Base-by-base conservation (phyloP, 2,888 invertebrate genomes). In the Phymatocera aterrima region DNA sequence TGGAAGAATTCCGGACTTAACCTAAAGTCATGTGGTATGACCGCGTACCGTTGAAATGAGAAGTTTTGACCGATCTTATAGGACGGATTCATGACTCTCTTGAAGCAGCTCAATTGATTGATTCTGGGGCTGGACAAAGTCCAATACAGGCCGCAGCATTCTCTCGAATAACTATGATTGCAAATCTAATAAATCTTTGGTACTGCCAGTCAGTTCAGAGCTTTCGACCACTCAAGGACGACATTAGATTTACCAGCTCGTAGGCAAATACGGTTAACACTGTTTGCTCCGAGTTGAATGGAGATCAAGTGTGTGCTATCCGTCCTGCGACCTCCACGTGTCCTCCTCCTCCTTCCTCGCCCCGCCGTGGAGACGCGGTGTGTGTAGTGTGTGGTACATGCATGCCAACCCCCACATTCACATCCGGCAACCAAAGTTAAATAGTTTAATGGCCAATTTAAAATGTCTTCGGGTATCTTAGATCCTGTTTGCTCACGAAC, bases 391-490 rank as follows among this genome's bases (percentile, higher is more conserved):
- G 54, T 34, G 37, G 21, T n/a, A 24, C 54, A 54, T 18, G 51
- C 51, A 15, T 51, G 48, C 24, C n/a, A 51, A 21, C 68, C 28
- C 18, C 10, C 24, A 57, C 75, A 43, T n/a, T 2, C 12, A 57
- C 18, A 3, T 21, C 74, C 80, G 83, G 85, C 86, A 88, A 89
- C 89, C 87, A 87, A 90, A 90, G 90, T 90, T 90, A 90, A 90
- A 90, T 90, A 90, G 89, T 90, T 90, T 90, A 90, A 90, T 90
- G 87, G 90, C 90, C 90, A 90, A 90, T 90, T 90, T 90, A 90
- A 90, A 90, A 90, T 89, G 88, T 88, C 87, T 86, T 85, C 83
- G 83, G 88, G 89, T 88, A 86, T 85, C 89, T 89, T 87, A 88
- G 89, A 89, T 84, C 87, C 83, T 88, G 85, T 90, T 88, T 89